Evolutionary conservation across 1,140 invertebrate species (phyloP).

Genomic region (Drosophila lacertosa): DNA sequence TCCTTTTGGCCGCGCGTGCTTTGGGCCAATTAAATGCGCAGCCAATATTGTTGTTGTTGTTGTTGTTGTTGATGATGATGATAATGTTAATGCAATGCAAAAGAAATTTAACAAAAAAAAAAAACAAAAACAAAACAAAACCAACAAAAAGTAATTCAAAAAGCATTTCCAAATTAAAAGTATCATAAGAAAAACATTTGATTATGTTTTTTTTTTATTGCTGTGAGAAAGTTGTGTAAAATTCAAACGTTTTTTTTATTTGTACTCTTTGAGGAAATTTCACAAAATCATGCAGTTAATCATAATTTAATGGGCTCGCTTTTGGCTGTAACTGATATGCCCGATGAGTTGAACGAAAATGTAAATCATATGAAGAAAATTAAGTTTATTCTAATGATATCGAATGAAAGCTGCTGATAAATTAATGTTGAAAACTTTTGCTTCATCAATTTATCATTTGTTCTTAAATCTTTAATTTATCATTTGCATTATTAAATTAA

Average conservation of each 20-base stretch:
- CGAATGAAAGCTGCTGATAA: neutral
- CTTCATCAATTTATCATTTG: neutral
- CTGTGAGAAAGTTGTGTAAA: constrained; percentile 41
- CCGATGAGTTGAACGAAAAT: no score
- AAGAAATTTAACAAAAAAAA: constrained; percentile 36
- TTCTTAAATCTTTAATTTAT: neutral
- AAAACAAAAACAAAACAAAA: constrained; percentile 47
- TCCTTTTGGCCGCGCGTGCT: constrained; percentile 55
- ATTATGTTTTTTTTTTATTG: neutral
- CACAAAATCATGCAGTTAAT: constrained; percentile 38
- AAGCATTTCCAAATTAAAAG: constrained; percentile 51
- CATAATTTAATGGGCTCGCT: constrained; percentile 30
- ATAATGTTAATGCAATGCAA: constrained; percentile 47
- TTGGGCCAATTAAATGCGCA: constrained; percentile 45
- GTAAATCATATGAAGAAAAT: neutral
- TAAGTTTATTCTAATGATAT: neutral
- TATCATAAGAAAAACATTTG: constrained; percentile 27
- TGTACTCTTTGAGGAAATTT: constrained; percentile 23
- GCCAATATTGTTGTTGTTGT: no score
- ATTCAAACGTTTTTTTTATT: neutral
- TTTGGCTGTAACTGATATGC: neutral
- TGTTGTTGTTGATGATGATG: constrained; percentile 25
- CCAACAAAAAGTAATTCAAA: constrained; percentile 36
- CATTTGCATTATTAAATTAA: neutral
- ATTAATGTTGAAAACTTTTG: no score